These are phyloP conservation scores for Drosophila pseudoobscura DNA, from an alignment of 1,140 invertebrate genomes.

Conservation along the genomic window DNA sequence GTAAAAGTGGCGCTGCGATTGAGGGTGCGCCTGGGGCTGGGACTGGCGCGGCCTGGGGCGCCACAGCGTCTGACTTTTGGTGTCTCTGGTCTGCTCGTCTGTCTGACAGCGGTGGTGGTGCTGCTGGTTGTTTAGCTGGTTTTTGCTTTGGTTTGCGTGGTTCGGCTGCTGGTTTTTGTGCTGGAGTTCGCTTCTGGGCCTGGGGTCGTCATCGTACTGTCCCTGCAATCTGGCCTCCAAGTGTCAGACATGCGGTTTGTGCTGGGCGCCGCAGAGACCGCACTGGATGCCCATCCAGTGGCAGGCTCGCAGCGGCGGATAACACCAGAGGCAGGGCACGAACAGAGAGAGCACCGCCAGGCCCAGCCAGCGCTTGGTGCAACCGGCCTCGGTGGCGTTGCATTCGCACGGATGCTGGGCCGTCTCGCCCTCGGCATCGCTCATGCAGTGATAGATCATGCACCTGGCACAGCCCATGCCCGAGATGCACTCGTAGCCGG, in stretches of 20 bases:
- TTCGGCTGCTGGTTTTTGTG: slow-evolving; percentile 32
- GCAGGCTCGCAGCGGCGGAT: slow-evolving; percentile 92
- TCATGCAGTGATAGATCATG: slow-evolving; percentile 96
- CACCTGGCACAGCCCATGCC: slow-evolving; percentile 94
- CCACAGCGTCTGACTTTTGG: slow-evolving; percentile 57
- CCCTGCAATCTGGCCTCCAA: slow-evolving; percentile 83
- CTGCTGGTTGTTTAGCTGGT: slow-evolving; percentile 27
- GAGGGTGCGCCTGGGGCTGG: slow-evolving; percentile 42
- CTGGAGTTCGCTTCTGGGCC: slow-evolving; percentile 70
- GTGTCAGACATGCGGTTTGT: slow-evolving; percentile 87
- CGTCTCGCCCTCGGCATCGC: slow-evolving; percentile 92
- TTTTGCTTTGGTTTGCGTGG: slow-evolving; percentile 34
- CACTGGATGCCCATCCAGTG: slow-evolving; percentile 92
- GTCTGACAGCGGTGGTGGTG: slow-evolving; percentile 6
- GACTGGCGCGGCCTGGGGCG: slow-evolving; percentile 56
- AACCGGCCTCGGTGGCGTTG: slow-evolving; percentile 84
- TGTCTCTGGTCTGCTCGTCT: slow-evolving; percentile 21
- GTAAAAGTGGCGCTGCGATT: slow-evolving; percentile 69
- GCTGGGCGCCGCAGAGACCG: slow-evolving; percentile 92
- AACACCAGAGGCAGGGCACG: slow-evolving; percentile 97
- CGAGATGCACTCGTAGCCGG: slow-evolving; percentile 91
- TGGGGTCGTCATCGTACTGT: slow-evolving; percentile 78
- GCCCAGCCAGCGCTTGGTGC: slow-evolving; percentile 90
- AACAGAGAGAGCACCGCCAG: slow-evolving; percentile 93
- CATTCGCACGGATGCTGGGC: slow-evolving; percentile 92